Evolutionary conservation across 2,888 invertebrate genomes (phyloP).

Genomic region (Parochlus steinenii): DNA sequence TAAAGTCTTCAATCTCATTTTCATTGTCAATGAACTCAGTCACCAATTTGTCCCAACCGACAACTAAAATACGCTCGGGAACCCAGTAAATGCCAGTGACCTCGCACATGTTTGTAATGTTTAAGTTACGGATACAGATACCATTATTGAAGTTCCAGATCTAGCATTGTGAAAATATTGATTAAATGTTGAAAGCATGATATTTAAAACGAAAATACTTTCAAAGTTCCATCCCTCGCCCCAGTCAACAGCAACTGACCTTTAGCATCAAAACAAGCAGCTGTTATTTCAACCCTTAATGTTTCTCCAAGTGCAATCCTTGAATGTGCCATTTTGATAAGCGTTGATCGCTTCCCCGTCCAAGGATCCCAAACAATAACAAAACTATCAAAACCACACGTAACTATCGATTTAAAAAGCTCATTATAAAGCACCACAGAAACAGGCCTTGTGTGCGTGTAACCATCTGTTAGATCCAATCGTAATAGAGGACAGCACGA

Average conservation of each 20-base stretch:
- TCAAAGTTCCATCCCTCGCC: constrained; percentile 57
- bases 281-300: constrained; percentile 54
- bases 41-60: constrained; percentile 62
- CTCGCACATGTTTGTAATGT: constrained; percentile 41
- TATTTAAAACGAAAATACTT: constrained; percentile 31
- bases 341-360: constrained; percentile 45
- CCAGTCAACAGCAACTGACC: constrained; percentile 59
- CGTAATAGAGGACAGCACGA: constrained; percentile 48
- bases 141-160: constrained; percentile 79
- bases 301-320: constrained; percentile 45
- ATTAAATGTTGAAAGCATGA: constrained; percentile 6
- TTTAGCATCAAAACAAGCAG: constrained; percentile 59
- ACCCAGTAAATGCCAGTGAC: constrained; percentile 42
- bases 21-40: constrained; percentile 46
- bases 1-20: constrained; percentile 39
- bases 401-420: constrained; percentile 55
- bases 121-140: constrained; percentile 50
- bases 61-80: constrained; percentile 49
- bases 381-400: constrained; percentile 61
- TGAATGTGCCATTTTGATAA: constrained; percentile 54
- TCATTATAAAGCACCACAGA: constrained; percentile 60
- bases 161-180: constrained; percentile 23
- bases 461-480: constrained; percentile 52
- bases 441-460: constrained; percentile 50
- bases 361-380: constrained; percentile 71